These are phyloP conservation scores for Taeniopygia guttata DNA, from an alignment of 2,797 vertebrate species.

Conservation along the genomic window DNA sequence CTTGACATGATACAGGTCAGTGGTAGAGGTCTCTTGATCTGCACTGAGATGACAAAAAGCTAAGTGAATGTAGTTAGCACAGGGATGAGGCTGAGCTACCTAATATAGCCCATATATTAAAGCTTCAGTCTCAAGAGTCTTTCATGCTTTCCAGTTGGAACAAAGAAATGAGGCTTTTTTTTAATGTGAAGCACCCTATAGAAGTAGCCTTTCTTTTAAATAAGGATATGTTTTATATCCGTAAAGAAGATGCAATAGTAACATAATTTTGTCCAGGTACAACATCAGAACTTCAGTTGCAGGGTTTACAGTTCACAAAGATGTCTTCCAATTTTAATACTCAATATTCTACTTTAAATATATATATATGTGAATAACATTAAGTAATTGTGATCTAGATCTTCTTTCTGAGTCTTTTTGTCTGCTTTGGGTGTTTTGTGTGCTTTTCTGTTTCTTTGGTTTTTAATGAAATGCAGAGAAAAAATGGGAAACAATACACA, in stretches of 20 bases:
- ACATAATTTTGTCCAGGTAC: not conserved
- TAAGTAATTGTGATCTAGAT: not conserved
- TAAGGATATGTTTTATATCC: not conserved
- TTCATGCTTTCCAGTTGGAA: not conserved
- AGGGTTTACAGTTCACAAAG: not conserved
- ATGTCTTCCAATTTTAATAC: not conserved
- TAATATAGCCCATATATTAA: not conserved
- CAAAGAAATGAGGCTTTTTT: not conserved
- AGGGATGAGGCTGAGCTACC: not conserved
- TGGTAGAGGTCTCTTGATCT: not conserved
- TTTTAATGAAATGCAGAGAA: not conserved
- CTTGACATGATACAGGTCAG: fast-evolving
- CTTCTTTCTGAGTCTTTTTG: not conserved
- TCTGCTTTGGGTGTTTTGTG: not conserved
- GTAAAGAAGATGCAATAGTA: not conserved
- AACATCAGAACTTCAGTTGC: not conserved
- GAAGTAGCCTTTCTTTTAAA: not conserved
- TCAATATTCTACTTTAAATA: not conserved
- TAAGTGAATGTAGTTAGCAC: not conserved
- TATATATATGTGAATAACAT: not conserved
- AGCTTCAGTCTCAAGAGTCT: not conserved
- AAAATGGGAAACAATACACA: not conserved
- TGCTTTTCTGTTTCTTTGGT: fast-evolving
- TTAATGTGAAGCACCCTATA: not conserved
- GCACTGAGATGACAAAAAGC: not conserved